Evolutionary conservation across 1,140 invertebrate species (phyloP), one percentile per base, ranked within the genome.

Genomic region (Epicauta chinensis): DNA sequence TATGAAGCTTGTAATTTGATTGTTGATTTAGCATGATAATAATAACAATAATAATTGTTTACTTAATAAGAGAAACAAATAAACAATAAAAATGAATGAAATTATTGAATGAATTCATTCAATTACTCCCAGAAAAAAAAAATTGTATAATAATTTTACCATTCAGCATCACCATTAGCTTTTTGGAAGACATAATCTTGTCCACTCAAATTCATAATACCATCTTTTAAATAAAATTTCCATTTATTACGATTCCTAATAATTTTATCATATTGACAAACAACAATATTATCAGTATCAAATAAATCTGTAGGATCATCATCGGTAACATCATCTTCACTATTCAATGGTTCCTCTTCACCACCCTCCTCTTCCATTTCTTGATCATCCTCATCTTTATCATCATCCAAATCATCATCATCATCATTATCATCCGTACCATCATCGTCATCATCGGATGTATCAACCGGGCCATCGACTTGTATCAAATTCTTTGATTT

Each of bases 211-310:
- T 97, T 98, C 97, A 99, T 99, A 53, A 99, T 98, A 38, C 97
- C 97, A 77, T 99, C 96, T 78, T 99, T 99, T 45, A 99, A 77
- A 75, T 96, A 93, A 72, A 99, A 98, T 77, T 98, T 99, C 97
- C 97, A 99, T 72, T 96, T 96, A 68, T 97, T 97, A 65, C 96
- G 84, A 67, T 89, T 96, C 69, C 97, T 82, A 54, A 93, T 95
- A 51, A 98, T 97, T 88, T 98, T 98, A 75, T 98, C 96, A 78
- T 98, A 99, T 70, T 99, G 97, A 71, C 97, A 99, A 23, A 99
- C 96, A 55, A 99, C 93, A 47, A 99, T 93, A 80, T 98, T 97
- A 57, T 98, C 95, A 40, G 95, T 95, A 64, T 98, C 95, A 76
- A 97, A 98, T 66, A 98, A 77, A 69, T 96, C 94, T 53, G 83